Evolutionary conservation across 2,797 vertebrate genomes (phyloP).

Genomic region (Danionella dracula): DNA sequence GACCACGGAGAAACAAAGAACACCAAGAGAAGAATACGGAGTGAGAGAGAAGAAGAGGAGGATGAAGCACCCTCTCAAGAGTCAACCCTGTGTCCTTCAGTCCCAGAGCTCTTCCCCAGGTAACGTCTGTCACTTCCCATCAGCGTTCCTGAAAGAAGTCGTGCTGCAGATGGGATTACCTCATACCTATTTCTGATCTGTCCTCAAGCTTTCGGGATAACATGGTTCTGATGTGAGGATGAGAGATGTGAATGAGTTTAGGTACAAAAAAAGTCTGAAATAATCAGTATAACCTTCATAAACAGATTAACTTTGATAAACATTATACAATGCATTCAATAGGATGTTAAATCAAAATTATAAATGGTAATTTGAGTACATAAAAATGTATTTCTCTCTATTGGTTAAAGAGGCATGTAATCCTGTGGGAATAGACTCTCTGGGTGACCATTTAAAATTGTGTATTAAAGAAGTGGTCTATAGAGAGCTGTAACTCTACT

Average conservation of each 20-base stretch:
- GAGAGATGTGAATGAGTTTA: neutral
- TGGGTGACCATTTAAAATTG: slow-evolving; percentile 29
- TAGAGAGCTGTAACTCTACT: slow-evolving; percentile 11
- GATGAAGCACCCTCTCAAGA: slow-evolving; percentile 26
- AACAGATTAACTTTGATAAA: no score
- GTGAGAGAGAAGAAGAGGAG: neutral
- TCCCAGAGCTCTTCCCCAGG: slow-evolving; percentile 14
- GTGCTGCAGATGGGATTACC: slow-evolving; percentile 20
- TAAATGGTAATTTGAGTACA: no score
- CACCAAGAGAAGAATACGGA: neutral
- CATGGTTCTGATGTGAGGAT: neutral
- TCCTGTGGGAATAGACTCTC: slow-evolving; percentile 26
- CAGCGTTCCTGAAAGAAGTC: slow-evolving; percentile 8
- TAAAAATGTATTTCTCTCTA: neutral
- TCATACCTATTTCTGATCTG: slow-evolving; percentile 28
- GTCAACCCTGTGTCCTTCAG: neutral
- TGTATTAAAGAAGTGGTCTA: slow-evolving; percentile 28
- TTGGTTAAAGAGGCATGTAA: slow-evolving; percentile 1
- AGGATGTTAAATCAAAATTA: no score
- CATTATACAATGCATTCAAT: no score
- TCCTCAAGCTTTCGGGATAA: neutral
- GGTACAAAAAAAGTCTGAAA: no score
- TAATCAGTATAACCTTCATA: no score
- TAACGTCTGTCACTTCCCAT: slow-evolving; percentile 33
- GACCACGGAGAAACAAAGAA: neutral